Base-by-base conservation (phyloP, 2,797 vertebrate species). In the Molossus molossus region DNA sequence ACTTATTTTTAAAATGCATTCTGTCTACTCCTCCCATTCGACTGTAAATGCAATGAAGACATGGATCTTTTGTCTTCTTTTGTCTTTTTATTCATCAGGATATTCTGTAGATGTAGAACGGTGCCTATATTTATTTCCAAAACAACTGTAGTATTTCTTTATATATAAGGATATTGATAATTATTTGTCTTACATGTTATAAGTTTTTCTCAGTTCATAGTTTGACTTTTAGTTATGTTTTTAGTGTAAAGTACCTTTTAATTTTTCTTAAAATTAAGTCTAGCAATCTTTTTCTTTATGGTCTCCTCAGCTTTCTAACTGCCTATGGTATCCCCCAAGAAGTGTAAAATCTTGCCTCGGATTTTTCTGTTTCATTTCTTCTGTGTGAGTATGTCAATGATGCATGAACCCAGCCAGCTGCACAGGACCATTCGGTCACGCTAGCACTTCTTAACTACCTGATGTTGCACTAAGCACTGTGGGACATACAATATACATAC, bases 251-350 rank as follows among this genome's bases (percentile, higher is more conserved):
- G 14, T 53, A 33, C 37, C 50, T 90, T 80, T 87, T 37, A 65
- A 65, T 50, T 57, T 77, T 90, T 79, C 17, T 84, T 15, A 17
- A 23, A 89, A 69, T 83, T 69, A 70, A 60, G 15, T 70, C n/a
- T 79, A 45, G 62, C 4, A 50, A 5, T 67, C 70, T 53, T 82
- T 87, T 45, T 11, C 18, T 25, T 90, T 50, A 27, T 57, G 29
- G 21, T 55, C 37, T 62, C 13, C 20, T 93, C 33, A 83, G 57
- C 45, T 93, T 88, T 84, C 81, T 95, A 62, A 40, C 14, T 77
- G 64, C 3, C 3, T 55, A 20, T 29, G 4, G 3, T 65, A 73
- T 29, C 33, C 21, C 12, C 23, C 55, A n/a, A 90, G 55, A 93
- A 82, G 21, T 25, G 1, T 40, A 48, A 62, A 40, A 83, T 70